Conservation (phyloP, 2,113 vertebrate species). For the Meles meles region DNA sequence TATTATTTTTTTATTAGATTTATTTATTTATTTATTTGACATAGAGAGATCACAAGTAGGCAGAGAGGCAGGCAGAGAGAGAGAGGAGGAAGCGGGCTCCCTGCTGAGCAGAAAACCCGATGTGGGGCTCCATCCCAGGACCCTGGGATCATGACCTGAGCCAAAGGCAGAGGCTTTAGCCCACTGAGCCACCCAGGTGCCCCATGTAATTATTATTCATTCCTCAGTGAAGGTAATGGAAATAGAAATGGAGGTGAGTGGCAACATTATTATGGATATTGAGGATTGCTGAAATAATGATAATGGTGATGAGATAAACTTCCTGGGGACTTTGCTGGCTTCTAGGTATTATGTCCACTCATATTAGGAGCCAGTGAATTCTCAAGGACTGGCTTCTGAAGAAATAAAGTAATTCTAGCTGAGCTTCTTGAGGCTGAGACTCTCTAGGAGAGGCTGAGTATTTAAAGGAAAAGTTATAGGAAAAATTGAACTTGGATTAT, state of each 20-base stretch:
- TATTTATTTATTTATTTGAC: too few relatives aligned
- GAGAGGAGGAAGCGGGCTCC: too few relatives aligned
- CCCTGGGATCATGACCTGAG: too few relatives aligned
- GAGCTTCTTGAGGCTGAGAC: constrained; percentile 61
- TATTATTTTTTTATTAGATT: too few relatives aligned
- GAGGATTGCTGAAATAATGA: constrained; percentile 48
- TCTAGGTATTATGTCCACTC: constrained; percentile 77
- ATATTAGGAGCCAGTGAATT: constrained; percentile 76
- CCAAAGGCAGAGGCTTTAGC: too few relatives aligned
- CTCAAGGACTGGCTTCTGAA: constrained; percentile 79
- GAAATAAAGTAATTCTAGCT: constrained; percentile 83
- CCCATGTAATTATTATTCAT: not conserved
- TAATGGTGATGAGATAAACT: constrained; percentile 52
- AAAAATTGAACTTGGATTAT: not conserved
- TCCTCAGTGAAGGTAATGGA: not conserved
- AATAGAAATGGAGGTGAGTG: not conserved
- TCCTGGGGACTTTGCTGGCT: constrained; percentile 70
- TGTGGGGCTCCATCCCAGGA: too few relatives aligned
- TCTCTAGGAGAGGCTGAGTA: constrained; percentile 83
- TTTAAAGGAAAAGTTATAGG: constrained; percentile 82
- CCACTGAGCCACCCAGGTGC: too few relatives aligned
- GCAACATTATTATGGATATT: not conserved
- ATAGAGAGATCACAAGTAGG: too few relatives aligned
- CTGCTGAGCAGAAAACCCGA: too few relatives aligned
- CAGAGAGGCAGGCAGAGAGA: too few relatives aligned